A percentile compares a stretch with the other conserved stretches of the same genome.
phyloP scores from a whole-genome alignment of 30 jellyfish, hydroid and myxozoan species.

The Hydra vulgaris region DNA sequence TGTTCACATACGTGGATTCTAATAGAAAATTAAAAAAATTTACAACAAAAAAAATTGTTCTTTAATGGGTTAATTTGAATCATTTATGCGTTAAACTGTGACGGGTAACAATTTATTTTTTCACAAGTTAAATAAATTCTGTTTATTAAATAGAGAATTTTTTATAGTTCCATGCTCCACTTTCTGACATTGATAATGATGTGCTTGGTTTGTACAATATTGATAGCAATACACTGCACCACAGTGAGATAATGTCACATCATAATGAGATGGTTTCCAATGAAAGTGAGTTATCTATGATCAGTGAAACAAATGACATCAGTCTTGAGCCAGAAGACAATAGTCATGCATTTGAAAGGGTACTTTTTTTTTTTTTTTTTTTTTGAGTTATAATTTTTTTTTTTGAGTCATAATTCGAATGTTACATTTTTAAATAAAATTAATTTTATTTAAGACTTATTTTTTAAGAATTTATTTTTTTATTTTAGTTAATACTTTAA shows the following conservation, averaged over 20 bases:
- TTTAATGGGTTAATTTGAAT: no score
- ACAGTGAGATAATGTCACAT: constrained; percentile 21
- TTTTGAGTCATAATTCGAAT: background rate
- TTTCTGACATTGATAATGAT: constrained; percentile 33
- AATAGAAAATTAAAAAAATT: no score
- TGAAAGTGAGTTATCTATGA: background rate
- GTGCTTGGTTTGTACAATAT: constrained; percentile 22
- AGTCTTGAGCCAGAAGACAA: constrained; percentile 23
- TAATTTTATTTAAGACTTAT: no score
- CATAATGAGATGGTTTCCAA: constrained; percentile 34
- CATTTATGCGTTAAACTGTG: no score
- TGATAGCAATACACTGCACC: constrained; percentile 9
- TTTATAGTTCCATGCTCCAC: constrained; percentile 33
- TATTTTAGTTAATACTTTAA: no score
- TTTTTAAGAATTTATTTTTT: no score
- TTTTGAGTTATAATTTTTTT: background rate
- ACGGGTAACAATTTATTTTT: background rate
- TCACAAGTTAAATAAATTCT: no score
- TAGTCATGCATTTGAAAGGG: constrained; percentile 22
- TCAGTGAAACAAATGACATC: constrained; percentile 9
- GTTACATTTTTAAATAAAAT: no score
- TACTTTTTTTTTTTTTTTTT: no score
- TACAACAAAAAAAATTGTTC: no score
- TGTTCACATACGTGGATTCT: no score
- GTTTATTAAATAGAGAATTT: no score